Evolutionary conservation across 2,113 vertebrate genomes (phyloP), one percentile per base, ranked within the genome.

Genomic region (Pholis gunnellus): DNA sequence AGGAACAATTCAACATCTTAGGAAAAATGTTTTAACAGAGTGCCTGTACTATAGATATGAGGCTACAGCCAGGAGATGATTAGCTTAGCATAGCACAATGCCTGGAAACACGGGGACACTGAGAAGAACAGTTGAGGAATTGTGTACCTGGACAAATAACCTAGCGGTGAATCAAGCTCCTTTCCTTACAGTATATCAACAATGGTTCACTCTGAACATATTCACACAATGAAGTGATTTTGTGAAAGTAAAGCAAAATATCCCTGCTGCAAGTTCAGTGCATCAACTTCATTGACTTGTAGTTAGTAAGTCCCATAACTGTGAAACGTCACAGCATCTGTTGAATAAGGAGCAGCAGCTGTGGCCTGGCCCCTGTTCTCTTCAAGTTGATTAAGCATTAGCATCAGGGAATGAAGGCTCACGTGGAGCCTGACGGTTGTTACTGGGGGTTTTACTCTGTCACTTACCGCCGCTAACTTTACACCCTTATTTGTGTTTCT

Each of bases 281-380:
- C 63, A 67, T 56, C 14, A 2, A 66, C 42, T 27, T 25, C 13
- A 42, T 18, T 54, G 56, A 38, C 63, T 75, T 57, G 46, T 22
- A 27, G 9, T 34, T 36, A 40, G 38, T 59, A 67, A 83, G 72
- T 42, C 66, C 34, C 25, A 27, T 81, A 68, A 50, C 29, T 10
- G 38, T 20, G 46, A 84, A 77, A 70, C 68, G 46, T 54, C 56
- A 34, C 7, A 29, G 31, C 22, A 22, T 56, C 22, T 46, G 50
- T 60, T 71, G 7, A 78, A 85, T 60, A 36, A 56, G 22, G 63
- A 80, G 46, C 40, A 42, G 44, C 70, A 79, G 74, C 66, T 71
- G 76, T 56, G 34, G 10, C 46, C 48, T 10, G 54, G 20, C 0
- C 4, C 5, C 11, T 25, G 22, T 44, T 44, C 70, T 71, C 48